Evolutionary conservation across 2,113 vertebrate genomes (phyloP), one percentile per base, ranked within the genome.

Genomic region (Mirounga angustirostris): DNA sequence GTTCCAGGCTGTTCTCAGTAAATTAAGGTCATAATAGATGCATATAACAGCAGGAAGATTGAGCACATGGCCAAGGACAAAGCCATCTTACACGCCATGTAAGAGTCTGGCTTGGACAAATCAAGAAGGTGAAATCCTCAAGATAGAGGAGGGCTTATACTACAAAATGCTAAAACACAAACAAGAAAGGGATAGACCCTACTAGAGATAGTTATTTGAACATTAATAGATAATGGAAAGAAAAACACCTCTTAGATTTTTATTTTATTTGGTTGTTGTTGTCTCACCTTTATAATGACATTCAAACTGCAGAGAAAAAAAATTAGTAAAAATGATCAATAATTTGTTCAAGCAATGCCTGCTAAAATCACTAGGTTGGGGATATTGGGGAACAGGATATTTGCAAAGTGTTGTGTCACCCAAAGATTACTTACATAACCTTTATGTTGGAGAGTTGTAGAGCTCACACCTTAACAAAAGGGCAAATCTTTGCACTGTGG

Each of bases 1-100:
- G 81, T 81, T 87, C 58, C n/a, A 63, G 52, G 82, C 50, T 76
- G 76, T 71, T 97, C 88, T 94, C 80, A 22, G 83, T 80, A 84
- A 92, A 81, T 88, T 24, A 86, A 81, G 56, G 61, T 94, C 61
- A 8, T 87, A 84, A 92, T 58, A 58, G 88, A 93, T 87, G 50
- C 22, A 6, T 18, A 56, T 15, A 79, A 28, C 30, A 81, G 74
- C 87, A 76, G 95, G 80, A 81, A 87, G 65, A 46, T 71, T 2
- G 40, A 90, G 36, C 88, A 36, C 85, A 74, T 0, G 46, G 56
- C 56, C 30, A 43, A 94, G 79, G 90, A 96, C 87, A 92, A 96
- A 76, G 43, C 43, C 73, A 18, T 76, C 73, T 46, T 28, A 76
- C 26, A 50, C 18, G 43, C 14, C 14, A 86, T 61, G 58, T 89